Base-by-base conservation (phyloP, 2,797 vertebrate species). In the Paramormyrops hopkinsi region DNA sequence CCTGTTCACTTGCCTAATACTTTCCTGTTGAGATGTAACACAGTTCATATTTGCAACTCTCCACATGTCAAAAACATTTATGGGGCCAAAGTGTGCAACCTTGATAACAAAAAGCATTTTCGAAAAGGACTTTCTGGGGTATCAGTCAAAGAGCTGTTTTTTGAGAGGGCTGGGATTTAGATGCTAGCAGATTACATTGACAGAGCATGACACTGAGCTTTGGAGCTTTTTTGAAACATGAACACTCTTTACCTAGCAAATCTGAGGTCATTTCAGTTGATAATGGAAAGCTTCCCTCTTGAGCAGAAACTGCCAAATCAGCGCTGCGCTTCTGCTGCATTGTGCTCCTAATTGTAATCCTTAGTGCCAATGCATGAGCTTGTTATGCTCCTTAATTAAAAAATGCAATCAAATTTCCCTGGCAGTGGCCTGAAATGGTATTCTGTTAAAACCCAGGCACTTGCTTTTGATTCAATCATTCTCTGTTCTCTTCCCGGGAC, bases 331-430 rank as follows among this genome's bases (percentile, higher is more conserved):
- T 91, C 93, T 89, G 92, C 91, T 90, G 91, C 92, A 94, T 95
- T 95, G 93, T 95, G 93, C 90, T 92, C 91, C 87, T 95, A 95
- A 96, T 94, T 95, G 94, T 95, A 95, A 95, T 95, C 95, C 93
- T 95, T 91, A 93, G 93, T 92, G 91, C 94, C 91, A 93, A 93
- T 94, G 93, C 96, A 96, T 95, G 93, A 92, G 91, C 89, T 90
- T 92, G 95, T 94, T 92, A 89, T 90, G 94, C 93, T 91, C 92
- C 91, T 94, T 96, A 96, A 96, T 96, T 96, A 96, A 96, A 79
- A 96, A 95, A 90, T 37, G 91, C 95, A 96, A 95, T 96, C 94
- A 95, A 94, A 95, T 94, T 92, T 92, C 91, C 91, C 93, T 93
- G 90, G 91, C 91, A 82, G 89, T 54, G 44, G 54, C 50, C 73